phyloP scores from a whole-genome alignment of 2,888 invertebrate genomes.

The Drosophila anceps region DNA sequence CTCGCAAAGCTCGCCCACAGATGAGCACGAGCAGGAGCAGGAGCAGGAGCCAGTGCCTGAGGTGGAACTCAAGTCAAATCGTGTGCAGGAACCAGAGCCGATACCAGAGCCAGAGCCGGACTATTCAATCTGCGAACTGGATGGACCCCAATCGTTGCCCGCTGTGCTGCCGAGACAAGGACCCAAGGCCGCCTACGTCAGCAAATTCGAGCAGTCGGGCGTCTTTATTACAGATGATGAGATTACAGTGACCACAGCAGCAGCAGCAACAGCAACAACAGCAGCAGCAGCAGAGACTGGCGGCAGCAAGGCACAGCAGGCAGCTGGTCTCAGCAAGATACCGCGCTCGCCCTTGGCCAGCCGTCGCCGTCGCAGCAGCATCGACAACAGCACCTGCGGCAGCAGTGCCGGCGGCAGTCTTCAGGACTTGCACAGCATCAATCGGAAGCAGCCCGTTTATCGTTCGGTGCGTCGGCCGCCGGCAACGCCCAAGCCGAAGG shows the following conservation, averaged over 20 bases:
- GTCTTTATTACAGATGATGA: conserved; percentile 84
- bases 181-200: conserved; percentile 17
- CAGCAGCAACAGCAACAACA: not conserved
- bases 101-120: conserved; percentile 12
- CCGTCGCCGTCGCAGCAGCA: conserved; percentile 83
- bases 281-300: not conserved
- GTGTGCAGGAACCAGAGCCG: not conserved
- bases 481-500: conserved; percentile 31
- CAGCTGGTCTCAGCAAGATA: conserved; percentile 83
- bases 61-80: not conserved
- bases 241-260: conserved; percentile 86
- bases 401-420: conserved; percentile 78
- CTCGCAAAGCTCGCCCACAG: conserved; percentile 85
- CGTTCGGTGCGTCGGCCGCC: conserved; percentile 85
- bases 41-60: conserved; percentile 8
- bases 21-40: conserved; percentile 80
- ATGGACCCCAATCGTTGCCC: conserved; percentile 81
- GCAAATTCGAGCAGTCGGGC: conserved; percentile 83
- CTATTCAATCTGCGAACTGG: conserved; percentile 54
- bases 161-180: conserved; percentile 60
- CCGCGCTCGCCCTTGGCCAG: conserved; percentile 83
- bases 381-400: conserved; percentile 81
- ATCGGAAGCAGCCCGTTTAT: conserved; percentile 84
- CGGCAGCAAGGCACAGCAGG: not conserved
- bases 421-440: conserved; percentile 80